Conservation (phyloP, 1,140 invertebrate genomes). For the Zophobas atratus region DNA sequence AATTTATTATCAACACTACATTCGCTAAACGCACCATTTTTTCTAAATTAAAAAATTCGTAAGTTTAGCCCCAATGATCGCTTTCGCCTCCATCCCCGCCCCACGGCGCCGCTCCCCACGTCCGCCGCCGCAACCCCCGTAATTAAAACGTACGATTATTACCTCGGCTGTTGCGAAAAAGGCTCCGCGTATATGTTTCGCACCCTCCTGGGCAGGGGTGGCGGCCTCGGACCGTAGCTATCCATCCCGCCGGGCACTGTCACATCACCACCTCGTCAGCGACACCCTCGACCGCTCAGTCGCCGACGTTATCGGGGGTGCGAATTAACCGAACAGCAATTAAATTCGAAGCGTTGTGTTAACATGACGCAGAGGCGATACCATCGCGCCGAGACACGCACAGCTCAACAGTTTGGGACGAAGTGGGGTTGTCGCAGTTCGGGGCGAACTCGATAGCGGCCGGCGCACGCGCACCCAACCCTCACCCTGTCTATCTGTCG, state of each 20-base stretch:
- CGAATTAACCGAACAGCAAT: slow-evolving; percentile 57
- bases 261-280: slow-evolving; percentile 40
- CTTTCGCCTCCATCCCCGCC: no score
- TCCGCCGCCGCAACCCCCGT: not conserved
- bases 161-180: slow-evolving; percentile 71
- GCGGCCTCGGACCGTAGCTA: slow-evolving; percentile 71
- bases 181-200: slow-evolving; percentile 73
- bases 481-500: slow-evolving; percentile 57
- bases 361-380: slow-evolving; percentile 58
- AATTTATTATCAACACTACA: no score
- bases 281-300: slow-evolving; percentile 48
- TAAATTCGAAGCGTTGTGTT: slow-evolving; percentile 58
- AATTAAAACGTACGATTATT: slow-evolving; percentile 56
- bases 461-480: slow-evolving; percentile 57
- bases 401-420: slow-evolving; percentile 63
- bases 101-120: no score
- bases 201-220: slow-evolving; percentile 71
- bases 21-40: no score
- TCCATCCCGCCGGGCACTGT: slow-evolving; percentile 66
- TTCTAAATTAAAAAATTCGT: no score
- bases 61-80: no score
- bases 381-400: slow-evolving; percentile 56
- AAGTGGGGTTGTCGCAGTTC: slow-evolving; percentile 65
- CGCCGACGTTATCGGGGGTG: slow-evolving; percentile 44
- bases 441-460: slow-evolving; percentile 64